These are phyloP conservation scores for Danaus melanippus DNA, from an alignment of 1,140 invertebrate species.

Conservation along the genomic window DNA sequence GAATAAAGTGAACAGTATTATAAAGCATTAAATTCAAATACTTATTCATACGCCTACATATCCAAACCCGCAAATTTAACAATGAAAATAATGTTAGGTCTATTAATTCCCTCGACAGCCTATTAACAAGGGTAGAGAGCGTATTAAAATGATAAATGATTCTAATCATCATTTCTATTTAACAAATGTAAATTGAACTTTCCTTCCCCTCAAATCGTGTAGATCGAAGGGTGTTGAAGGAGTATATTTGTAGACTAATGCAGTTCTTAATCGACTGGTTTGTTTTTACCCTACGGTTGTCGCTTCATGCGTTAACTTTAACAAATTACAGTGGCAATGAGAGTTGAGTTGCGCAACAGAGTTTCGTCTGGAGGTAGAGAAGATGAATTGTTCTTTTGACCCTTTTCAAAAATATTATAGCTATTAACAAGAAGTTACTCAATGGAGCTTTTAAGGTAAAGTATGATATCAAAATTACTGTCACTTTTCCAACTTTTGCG, in stretches of 20 bases:
- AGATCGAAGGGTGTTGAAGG: constrained; percentile 8
- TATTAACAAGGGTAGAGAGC: constrained; percentile 57
- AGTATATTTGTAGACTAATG: constrained; percentile 11
- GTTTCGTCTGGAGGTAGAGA: constrained; percentile 37
- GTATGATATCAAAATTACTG: no score
- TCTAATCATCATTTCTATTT: constrained; percentile 53
- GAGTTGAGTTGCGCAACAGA: constrained; percentile 45
- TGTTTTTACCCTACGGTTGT: constrained; percentile 42
- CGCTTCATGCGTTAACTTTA: constrained; percentile 55
- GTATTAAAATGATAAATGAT: constrained; percentile 67
- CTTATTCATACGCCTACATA: constrained; percentile 8
- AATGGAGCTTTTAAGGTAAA: no score
- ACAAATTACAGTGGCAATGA: constrained; percentile 57
- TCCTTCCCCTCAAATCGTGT: constrained; percentile 9
- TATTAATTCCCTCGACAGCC: constrained; percentile 61
- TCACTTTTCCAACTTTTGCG: no score
- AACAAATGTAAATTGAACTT: constrained; percentile 29
- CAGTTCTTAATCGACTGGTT: constrained; percentile 29
- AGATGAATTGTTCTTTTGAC: constrained; percentile 56
- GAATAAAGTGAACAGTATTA: no score
- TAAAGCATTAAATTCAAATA: no score
- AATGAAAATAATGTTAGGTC: constrained; percentile 58
- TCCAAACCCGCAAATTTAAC: constrained; percentile 47
- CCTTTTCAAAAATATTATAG: constrained; percentile 40
- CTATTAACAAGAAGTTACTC: no score